Conservation (phyloP, 2,888 invertebrate species). For the Dasysyrphus albostriatus region DNA sequence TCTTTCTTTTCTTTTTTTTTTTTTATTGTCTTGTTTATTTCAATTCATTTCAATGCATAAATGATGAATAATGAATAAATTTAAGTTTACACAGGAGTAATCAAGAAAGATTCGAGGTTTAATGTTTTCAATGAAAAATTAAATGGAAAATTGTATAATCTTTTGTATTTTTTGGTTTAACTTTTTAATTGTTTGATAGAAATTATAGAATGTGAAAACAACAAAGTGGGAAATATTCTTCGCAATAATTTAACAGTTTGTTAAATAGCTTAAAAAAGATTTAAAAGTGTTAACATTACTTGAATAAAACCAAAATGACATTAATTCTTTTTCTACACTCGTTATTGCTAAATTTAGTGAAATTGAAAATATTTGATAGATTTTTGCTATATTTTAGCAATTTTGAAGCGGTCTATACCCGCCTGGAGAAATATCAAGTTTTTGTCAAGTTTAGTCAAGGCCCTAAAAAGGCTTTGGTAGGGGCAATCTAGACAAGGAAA, state of each 20-base stretch:
- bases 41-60: conserved; percentile 35
- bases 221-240: background rate
- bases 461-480: too few relatives aligned
- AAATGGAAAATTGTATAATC: conserved; percentile 38
- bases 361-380: too few relatives aligned
- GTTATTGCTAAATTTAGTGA: too few relatives aligned
- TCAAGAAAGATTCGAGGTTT: conserved; percentile 16
- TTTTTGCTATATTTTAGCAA: too few relatives aligned
- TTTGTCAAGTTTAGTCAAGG: too few relatives aligned
- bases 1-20: background rate
- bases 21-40: background rate
- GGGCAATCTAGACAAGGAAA: too few relatives aligned
- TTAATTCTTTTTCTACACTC: too few relatives aligned
- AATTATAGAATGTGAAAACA: background rate
- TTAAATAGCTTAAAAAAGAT: too few relatives aligned
- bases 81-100: conserved; percentile 40
- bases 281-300: too few relatives aligned
- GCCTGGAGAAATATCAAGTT: too few relatives aligned
- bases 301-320: too few relatives aligned
- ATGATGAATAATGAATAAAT: conserved; percentile 64
- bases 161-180: conserved; percentile 11
- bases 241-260: background rate
- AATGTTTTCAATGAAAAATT: conserved; percentile 44
- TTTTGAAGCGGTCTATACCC: too few relatives aligned
- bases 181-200: background rate